Base-by-base conservation (phyloP, 2,888 invertebrate genomes). In the Ectemnius lituratus region DNA sequence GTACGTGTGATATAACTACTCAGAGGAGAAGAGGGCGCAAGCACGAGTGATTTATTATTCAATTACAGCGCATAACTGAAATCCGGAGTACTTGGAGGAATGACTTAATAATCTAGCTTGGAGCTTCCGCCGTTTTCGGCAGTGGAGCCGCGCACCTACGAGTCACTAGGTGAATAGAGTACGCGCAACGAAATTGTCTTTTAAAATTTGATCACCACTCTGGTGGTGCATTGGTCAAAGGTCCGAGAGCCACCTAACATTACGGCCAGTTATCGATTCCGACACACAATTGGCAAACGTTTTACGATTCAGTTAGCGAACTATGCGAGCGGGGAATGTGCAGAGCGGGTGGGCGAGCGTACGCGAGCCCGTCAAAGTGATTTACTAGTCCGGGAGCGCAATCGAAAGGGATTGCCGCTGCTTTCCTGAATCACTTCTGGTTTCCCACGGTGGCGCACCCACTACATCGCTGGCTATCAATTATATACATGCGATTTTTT, bases 401-500 rank as follows among this genome's bases (percentile, higher is more conserved):
- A 56, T 65, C 61, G 72, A 68, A 72, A 52, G 52, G 60, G 60
- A 18, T 77, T 73, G 77, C 57, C 59, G 59, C 59, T 61, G 66
- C 62, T 69, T 65, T 70, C 77, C 37, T 37, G 70, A 73, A 67
- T 76, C 70, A 65, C 69, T 77, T 76, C 68, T 66, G 76, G 60
- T 67, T 76, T 20, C 59, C 59, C 61, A 59, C 59, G 52, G 52
- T 52, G 16, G 16, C 65, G 66, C 62, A 52, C 28, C 62, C 62
- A 49, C 52, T 23, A 62, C 61, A 52, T 67, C 28, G 73, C 37
- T 62, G 58, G 66, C 72, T 68, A 79, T 81, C 82, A 81, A 82
- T 82, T 81, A 82, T 76, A 62, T 74, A 72, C 72, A 71, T 64
- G 74, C 66, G 71, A 57, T 63, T 76, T 81, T 82, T 81, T 76